phyloP scores from a whole-genome alignment of 2,797 vertebrate genomes.

The Phrynocephalus vlangalii region DNA sequence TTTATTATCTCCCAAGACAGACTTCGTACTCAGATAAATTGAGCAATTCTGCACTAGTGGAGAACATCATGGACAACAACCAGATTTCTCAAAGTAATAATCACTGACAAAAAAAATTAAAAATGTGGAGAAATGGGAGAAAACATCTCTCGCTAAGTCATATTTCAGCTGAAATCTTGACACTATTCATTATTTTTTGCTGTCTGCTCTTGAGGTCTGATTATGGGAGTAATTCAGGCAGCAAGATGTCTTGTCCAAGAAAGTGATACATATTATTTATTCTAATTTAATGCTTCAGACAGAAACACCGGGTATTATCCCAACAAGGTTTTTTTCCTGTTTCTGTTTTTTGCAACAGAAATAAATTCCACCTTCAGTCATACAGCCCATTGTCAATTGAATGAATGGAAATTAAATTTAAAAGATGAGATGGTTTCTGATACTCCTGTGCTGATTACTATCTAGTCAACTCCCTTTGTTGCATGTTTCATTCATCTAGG shows the following conservation, averaged over 20 bases:
- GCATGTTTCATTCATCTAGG: not conserved
- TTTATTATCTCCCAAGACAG: slow-evolving; percentile 14
- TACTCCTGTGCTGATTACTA: not conserved
- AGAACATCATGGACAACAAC: slow-evolving; percentile 10
- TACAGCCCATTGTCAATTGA: slow-evolving; percentile 37
- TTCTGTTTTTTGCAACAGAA: not conserved
- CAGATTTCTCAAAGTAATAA: slow-evolving; percentile 35
- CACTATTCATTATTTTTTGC: slow-evolving; percentile 29
- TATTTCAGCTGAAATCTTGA: slow-evolving; percentile 34
- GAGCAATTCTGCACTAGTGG: slow-evolving; percentile 26
- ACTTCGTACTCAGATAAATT: slow-evolving; percentile 39
- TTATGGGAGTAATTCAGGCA: slow-evolving; percentile 26
- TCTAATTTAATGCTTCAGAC: slow-evolving; percentile 33
- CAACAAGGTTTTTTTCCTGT: not conserved
- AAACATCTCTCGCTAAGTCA: not conserved
- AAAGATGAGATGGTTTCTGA: not conserved
- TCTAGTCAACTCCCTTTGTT: too few species aligned
- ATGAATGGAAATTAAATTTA: too few species aligned
- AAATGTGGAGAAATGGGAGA: too few species aligned
- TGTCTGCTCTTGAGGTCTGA: slow-evolving; percentile 3
- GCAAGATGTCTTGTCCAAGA: not conserved
- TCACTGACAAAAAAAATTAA: not conserved
- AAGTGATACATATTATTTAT: slow-evolving; percentile 21
- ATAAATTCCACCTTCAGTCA: slow-evolving; percentile 10
- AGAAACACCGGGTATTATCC: slow-evolving; percentile 19